Conservation (phyloP, 2,888 invertebrate species). For the Monoplex corrugatus region DNA sequence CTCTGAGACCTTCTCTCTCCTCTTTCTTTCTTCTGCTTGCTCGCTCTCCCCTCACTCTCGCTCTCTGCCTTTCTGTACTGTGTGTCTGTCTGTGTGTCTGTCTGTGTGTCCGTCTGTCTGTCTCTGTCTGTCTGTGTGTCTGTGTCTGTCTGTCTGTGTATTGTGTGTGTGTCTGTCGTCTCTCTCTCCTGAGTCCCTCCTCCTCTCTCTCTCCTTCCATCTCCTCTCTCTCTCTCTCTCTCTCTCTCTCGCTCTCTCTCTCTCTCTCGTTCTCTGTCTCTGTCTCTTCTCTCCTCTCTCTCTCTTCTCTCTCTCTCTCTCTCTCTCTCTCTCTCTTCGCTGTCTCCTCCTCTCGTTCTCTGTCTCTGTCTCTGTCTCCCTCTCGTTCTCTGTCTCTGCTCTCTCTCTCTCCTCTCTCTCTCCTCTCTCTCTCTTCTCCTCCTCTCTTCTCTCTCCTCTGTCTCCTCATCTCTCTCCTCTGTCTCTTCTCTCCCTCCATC, state of each 20-base stretch:
- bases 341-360: background rate
- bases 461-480: background rate
- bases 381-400: background rate
- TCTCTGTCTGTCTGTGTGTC: background rate
- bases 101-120: background rate
- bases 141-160: background rate
- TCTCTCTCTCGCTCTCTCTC: background rate
- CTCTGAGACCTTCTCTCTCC: background rate
- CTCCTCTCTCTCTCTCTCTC: background rate
- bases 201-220: background rate
- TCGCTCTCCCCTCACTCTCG: background rate
- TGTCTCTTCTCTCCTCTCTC: background rate
- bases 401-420: background rate
- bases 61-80: too few species aligned
- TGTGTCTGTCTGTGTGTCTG: background rate
- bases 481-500: background rate
- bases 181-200: background rate
- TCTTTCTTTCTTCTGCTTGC: background rate
- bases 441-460: background rate
- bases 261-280: background rate
- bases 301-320: background rate
- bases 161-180: background rate
- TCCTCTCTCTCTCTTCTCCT: background rate
- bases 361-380: background rate
- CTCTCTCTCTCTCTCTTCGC: background rate